A percentile compares a stretch with the other conserved stretches of the same genome.
Conservation (phyloP, 2,113 vertebrate genomes). For the Craseonycteris thonglongyai region DNA sequence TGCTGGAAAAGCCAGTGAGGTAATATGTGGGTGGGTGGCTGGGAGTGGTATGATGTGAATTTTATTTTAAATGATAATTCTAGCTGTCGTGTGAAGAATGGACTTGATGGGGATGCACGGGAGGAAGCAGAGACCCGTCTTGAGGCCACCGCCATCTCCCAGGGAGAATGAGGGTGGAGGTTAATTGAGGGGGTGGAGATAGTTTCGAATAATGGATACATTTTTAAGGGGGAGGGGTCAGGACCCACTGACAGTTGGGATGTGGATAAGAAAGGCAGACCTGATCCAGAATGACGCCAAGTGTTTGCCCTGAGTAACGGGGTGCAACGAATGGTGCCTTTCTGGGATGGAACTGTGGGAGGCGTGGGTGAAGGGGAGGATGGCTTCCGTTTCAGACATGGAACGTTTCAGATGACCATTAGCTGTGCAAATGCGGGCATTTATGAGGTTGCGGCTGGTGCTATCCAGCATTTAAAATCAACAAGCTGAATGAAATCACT, state of each 20-base stretch:
- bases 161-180: not conserved
- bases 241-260: not conserved
- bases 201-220: not conserved
- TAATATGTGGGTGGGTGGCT: not conserved
- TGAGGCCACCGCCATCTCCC: not conserved
- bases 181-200: not conserved
- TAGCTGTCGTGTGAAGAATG: not conserved
- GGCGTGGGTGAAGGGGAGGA: not conserved
- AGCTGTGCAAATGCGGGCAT: not conserved
- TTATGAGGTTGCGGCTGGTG: not conserved
- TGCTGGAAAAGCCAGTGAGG: not conserved
- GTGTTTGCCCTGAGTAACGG: not conserved
- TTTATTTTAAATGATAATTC: not conserved
- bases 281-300: not conserved
- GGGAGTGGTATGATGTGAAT: not conserved
- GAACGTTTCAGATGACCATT: not conserved
- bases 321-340: fast-evolving
- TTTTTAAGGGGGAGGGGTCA: not conserved
- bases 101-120: too few species aligned
- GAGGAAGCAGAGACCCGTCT: not conserved
- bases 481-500: not conserved
- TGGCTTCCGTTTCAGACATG: not conserved
- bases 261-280: not conserved
- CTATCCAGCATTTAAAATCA: not conserved
- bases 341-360: not conserved